phyloP scores from a whole-genome alignment of 1,140 invertebrate species.

The Drosophila insularis region DNA sequence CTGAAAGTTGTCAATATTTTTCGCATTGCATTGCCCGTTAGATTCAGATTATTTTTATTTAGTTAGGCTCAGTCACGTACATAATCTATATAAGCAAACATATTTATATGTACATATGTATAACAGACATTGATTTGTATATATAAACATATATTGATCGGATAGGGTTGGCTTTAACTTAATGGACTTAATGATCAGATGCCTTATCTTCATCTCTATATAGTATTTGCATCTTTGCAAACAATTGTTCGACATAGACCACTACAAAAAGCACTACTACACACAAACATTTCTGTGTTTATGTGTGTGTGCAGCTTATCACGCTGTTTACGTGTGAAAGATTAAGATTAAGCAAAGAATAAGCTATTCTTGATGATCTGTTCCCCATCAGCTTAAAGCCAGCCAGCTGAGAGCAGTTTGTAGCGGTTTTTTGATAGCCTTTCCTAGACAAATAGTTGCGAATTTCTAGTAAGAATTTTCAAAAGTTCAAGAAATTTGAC shows the following conservation, averaged over 20 bases:
- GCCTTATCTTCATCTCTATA: constrained; percentile 26
- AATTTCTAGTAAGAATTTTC: not conserved
- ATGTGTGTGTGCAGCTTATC: constrained; percentile 43
- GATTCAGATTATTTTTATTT: constrained; percentile 44
- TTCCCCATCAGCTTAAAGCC: not conserved
- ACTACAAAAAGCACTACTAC: not conserved
- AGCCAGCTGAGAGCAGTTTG: constrained; percentile 22
- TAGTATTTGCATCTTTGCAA: constrained; percentile 22
- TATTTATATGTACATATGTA: not conserved
- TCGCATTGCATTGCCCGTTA: constrained; percentile 43
- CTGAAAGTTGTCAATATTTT: constrained; percentile 65
- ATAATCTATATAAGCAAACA: constrained; percentile 7
- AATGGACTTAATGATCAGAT: constrained; percentile 12
- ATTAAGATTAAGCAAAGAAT: constrained; percentile 24
- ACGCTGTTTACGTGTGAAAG: constrained; percentile 53
- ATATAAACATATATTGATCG: not conserved
- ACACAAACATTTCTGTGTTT: constrained; percentile 6
- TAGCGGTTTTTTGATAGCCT: not conserved
- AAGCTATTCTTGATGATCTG: not conserved
- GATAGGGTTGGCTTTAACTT: constrained; percentile 11
- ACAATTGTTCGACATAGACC: not conserved
- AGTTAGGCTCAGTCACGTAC: constrained; percentile 52
- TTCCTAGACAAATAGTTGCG: not conserved
- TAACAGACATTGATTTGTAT: not conserved
- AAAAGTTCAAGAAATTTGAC: too few species aligned